Conservation (phyloP, 2,797 vertebrate species). For the Acanthurus tractus region DNA sequence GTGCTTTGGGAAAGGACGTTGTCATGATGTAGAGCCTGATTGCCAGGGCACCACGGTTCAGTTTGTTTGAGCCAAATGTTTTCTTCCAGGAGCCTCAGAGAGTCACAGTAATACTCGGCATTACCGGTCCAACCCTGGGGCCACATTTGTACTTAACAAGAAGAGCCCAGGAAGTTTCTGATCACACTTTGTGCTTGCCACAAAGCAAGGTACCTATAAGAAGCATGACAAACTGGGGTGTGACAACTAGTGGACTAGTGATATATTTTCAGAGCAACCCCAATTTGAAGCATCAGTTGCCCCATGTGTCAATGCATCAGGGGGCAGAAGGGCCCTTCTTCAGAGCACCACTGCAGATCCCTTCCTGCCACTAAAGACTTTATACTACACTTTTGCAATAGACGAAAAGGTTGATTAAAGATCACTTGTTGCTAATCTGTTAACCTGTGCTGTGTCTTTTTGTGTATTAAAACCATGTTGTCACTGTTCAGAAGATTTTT, state of each 20-base stretch:
- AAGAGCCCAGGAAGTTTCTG: no score
- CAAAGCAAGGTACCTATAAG: no score
- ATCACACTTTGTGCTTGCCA: no score
- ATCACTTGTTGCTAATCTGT: constrained; percentile 13
- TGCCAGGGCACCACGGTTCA: no score
- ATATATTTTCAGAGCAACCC: no score
- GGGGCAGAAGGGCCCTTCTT: background rate
- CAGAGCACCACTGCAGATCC: background rate
- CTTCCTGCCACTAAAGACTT: background rate
- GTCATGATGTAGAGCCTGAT: no score
- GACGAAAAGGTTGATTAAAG: constrained; percentile 2
- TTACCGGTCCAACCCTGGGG: no score
- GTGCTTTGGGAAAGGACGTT: no score
- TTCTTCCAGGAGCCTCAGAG: no score
- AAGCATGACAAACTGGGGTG: background rate
- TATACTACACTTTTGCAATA: background rate
- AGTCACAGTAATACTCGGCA: no score
- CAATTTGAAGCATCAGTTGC: background rate
- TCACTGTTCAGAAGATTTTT: constrained; percentile 18
- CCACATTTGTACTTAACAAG: no score
- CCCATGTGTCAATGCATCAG: background rate
- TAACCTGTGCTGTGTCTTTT: background rate
- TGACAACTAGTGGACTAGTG: background rate
- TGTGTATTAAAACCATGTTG: constrained; percentile 18
- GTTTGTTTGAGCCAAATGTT: no score